A percentile compares a stretch with the other conserved stretches of the same genome.
These are phyloP conservation scores for Dolichomitus sp. DNA, from an alignment of 2,888 invertebrate genomes.

Conservation along the genomic window DNA sequence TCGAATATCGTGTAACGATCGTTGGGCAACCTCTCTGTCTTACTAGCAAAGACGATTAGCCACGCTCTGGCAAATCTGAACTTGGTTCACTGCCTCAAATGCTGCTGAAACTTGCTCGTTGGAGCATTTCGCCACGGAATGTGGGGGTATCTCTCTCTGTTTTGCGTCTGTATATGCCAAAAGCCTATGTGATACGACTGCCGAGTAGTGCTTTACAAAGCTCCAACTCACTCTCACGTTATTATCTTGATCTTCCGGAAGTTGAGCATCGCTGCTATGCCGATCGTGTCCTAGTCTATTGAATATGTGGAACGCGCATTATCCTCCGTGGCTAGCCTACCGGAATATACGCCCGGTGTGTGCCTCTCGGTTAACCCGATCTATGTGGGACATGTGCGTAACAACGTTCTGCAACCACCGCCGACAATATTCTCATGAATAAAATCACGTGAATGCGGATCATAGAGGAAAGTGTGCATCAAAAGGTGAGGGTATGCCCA, in stretches of 20 bases:
- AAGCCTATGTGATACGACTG: background rate
- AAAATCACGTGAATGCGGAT: constrained; percentile 3
- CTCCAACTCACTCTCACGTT: constrained; percentile 52
- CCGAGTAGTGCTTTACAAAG: background rate
- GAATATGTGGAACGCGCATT: constrained; percentile 67
- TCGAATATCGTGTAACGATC: constrained; percentile 62
- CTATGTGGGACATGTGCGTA: constrained; percentile 14
- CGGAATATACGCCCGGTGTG: constrained; percentile 47
- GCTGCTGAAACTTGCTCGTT: constrained; percentile 53
- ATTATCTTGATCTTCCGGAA: constrained; percentile 67
- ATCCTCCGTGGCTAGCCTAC: constrained; percentile 59
- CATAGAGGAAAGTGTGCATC: too few species aligned
- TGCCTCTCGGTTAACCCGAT: constrained; percentile 18
- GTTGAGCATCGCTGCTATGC: constrained; percentile 61
- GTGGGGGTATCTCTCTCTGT: background rate
- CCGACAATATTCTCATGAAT: constrained; percentile 12
- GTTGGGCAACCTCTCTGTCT: constrained; percentile 43
- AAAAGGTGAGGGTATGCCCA: too few species aligned
- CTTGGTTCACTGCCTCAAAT: constrained; percentile 59
- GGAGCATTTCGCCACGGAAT: constrained; percentile 42
- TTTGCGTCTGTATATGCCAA: background rate
- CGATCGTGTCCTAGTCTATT: constrained; percentile 65
- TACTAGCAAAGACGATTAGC: constrained; percentile 50
- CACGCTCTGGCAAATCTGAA: constrained; percentile 57
- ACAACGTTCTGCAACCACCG: background rate